Evolutionary conservation across 2,113 vertebrate genomes (phyloP), one percentile per base, ranked within the genome.

Genomic region (Rhinolophus ferrumequinum): DNA sequence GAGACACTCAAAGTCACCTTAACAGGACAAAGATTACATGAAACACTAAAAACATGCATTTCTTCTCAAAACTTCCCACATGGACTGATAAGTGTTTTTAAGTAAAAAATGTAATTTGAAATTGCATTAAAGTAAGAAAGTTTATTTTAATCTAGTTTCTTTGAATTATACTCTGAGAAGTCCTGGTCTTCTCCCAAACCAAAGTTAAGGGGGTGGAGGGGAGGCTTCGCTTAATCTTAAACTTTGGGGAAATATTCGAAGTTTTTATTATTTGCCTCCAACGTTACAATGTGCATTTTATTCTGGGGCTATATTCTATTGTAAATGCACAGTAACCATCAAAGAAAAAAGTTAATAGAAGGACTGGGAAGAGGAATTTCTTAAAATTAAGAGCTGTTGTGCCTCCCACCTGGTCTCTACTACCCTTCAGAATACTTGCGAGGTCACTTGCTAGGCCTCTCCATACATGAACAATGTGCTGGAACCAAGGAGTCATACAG

Each of bases 91-190:
- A 10, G 4, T 54, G 30, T 38, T 77, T 86, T 93, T 52, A 84
- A 89, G 16, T 64, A 70, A 94, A 50, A 95, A 15, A 88, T 15
- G 54, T 35, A 56, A 95, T 83, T 77, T 8, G 58, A 89, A 80
- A 28, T 91, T 52, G 64, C 62, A 89, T 64, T 82, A 21, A 79
- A 75, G 22, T 83, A 22, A 83, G 13, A 60, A 93, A 75, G 14
- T 75, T 72, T 77, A 82, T 84, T 94, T 76, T 75, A 64, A 95
- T 88, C 24, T 91, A 24, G 41, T 52, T 93, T 95, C 52, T 93
- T 88, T 79, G n/a, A 72, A 64, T 60, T 86, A 3, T 64, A 72
- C 21, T 33, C 11, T 69, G 64, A 84, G 14, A 93, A 84, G 18
- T 87, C 56, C 2, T 26, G 4, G 9, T 67, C 50, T 90, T 87